Evolutionary conservation across 2,797 vertebrate genomes (phyloP).

Genomic region (Ispidina picta): DNA sequence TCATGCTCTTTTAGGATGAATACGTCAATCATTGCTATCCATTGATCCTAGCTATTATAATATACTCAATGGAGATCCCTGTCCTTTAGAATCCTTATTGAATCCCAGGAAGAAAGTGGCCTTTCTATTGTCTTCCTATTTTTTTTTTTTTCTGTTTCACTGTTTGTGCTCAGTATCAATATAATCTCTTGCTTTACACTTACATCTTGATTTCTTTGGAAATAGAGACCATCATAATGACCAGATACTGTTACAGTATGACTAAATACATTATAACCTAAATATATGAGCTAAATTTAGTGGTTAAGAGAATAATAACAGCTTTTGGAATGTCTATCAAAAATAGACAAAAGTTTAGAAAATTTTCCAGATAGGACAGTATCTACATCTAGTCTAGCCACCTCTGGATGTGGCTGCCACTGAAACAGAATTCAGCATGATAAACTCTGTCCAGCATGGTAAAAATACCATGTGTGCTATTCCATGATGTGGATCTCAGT

Average conservation of each 20-base stretch:
- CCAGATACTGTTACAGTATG: neutral
- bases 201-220: neutral
- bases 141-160: neutral
- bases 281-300: neutral
- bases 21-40: rapidly evolving
- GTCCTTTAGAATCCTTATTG: neutral
- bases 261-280: neutral
- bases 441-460: neutral
- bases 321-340: neutral
- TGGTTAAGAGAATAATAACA: neutral
- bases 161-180: neutral
- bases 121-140: neutral
- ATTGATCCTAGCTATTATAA: neutral
- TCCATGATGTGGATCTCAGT: neutral
- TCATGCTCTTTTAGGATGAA: neutral
- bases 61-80: neutral
- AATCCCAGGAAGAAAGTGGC: neutral
- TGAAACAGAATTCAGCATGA: neutral
- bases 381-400: neutral
- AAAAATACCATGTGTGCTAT: neutral
- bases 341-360: neutral
- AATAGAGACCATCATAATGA: neutral
- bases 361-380: neutral
- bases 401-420: neutral
- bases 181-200: neutral